Base-by-base conservation (phyloP, 2,888 invertebrate genomes). In the Scaptomyza polygonia region DNA sequence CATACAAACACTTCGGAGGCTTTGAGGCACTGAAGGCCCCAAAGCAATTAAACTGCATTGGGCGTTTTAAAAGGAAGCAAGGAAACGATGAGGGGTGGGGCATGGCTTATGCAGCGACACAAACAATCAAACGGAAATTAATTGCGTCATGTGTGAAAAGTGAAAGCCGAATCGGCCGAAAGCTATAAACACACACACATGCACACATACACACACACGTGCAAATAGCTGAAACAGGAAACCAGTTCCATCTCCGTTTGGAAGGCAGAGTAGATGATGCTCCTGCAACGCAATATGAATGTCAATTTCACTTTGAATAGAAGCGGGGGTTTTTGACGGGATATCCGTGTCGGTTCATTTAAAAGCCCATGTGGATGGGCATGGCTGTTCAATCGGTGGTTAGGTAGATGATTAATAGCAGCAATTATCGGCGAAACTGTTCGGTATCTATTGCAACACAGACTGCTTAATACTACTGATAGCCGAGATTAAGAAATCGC, bases 111-210 rank as follows among this genome's bases (percentile, higher is more conserved):
- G 70, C 70, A 65, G 30, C 61, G 69, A 79, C 72, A 57, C 67
- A 82, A 67, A 85, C 86, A 85, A 83, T 79, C 81, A 83, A 79
- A 70, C 80, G 86, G 84, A 81, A 86, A 81, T 81, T 81, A 81
- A 86, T 83, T 73, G 77, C 74, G 58, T 64, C 18, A 66, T 73
- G 82, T 82, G 79, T 66, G 77, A 76, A 86, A 85, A 86, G 82
- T 76, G 72, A 81, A 75, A 81, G 76, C 39, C 67, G 44, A 66
- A 61, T 58, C 8, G 63, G 57, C 43, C 16, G 2, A 25, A 34
- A 42, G 40, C 43, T 39, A 39, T 9, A 16, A 9, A 39, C 14
- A 39, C 14, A 14, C 14, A 14, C 14, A 36, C 14, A 7, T 11
- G 11, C 9, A 30, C 11, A 30, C 9, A 9, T 4, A 30, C 11